Evolutionary conservation across 1,140 invertebrate species (phyloP).

Genomic region (Rhagoletis pomonella): DNA sequence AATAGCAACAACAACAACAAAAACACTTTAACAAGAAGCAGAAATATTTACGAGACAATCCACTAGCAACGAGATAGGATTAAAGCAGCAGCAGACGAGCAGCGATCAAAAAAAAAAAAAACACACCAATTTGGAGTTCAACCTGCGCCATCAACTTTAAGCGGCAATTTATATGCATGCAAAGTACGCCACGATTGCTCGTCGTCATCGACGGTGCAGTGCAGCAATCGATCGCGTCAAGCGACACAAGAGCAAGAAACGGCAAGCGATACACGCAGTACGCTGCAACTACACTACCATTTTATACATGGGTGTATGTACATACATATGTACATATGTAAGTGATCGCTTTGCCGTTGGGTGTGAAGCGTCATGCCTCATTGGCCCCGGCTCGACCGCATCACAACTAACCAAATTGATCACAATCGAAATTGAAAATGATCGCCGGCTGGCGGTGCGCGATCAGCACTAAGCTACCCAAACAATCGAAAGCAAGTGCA

Average conservation of each 20-base stretch:
- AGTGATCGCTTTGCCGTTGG: background rate
- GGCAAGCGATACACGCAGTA: background rate
- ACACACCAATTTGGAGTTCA: constrained; percentile 23
- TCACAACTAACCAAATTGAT: constrained; percentile 36
- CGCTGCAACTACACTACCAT: too few species aligned
- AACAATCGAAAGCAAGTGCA: constrained; percentile 51
- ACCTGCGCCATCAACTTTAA: constrained; percentile 43
- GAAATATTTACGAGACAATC: constrained; percentile 44
- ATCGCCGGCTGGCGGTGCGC: constrained; percentile 24
- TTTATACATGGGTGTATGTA: too few species aligned
- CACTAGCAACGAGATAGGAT: background rate
- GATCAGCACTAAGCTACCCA: constrained; percentile 7
- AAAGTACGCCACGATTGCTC: constrained; percentile 23
- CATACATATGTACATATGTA: too few species aligned
- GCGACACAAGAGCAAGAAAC: constrained; percentile 12
- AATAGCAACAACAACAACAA: background rate
- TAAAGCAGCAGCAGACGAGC: background rate
- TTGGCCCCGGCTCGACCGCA: constrained; percentile 30
- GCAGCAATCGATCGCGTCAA: constrained; percentile 40
- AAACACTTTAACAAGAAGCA: background rate
- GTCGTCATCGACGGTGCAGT: too few species aligned
- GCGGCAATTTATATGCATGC: constrained; percentile 51
- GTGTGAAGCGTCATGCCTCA: constrained; percentile 46
- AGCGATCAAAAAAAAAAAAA: background rate
- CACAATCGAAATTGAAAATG: constrained; percentile 52